Conservation (phyloP, 2,797 vertebrate genomes). For the Sorex maritimensis region DNA sequence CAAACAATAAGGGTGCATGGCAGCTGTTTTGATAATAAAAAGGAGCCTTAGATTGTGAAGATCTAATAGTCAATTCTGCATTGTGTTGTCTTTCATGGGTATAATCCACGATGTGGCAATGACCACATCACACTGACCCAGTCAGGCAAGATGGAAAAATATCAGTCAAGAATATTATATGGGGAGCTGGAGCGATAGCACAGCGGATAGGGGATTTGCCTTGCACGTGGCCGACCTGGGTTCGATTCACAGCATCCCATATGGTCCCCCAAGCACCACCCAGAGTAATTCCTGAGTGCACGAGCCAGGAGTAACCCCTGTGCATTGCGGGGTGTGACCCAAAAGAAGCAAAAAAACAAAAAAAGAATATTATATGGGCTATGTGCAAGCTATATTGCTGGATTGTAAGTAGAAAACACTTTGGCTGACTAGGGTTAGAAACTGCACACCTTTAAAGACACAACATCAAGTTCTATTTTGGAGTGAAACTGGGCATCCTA, state of each 20-base stretch:
- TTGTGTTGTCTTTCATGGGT: constrained; percentile 41
- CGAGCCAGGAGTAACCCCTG: no score
- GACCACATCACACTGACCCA: background rate
- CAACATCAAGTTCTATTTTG: background rate
- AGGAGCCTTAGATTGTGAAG: background rate
- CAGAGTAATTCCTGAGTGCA: no score
- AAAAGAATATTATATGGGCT: background rate
- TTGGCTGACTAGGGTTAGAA: constrained; percentile 50
- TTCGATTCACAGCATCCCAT: no score
- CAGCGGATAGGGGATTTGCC: no score
- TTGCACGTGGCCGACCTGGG: no score
- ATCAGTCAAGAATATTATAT: background rate
- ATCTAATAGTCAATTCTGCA: background rate
- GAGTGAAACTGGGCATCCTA: background rate
- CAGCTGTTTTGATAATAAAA: constrained; percentile 59
- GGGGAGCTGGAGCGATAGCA: no score
- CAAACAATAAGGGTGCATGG: background rate
- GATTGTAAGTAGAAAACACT: constrained; percentile 1
- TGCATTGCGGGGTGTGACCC: no score
- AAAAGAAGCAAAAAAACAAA: no score
- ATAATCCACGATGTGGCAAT: background rate
- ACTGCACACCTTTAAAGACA: constrained; percentile 20
- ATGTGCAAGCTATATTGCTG: background rate
- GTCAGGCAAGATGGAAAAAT: constrained; percentile 25
- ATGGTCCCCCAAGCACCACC: no score